Conservation (phyloP, 2,888 invertebrate genomes). For the Noctua comes region DNA sequence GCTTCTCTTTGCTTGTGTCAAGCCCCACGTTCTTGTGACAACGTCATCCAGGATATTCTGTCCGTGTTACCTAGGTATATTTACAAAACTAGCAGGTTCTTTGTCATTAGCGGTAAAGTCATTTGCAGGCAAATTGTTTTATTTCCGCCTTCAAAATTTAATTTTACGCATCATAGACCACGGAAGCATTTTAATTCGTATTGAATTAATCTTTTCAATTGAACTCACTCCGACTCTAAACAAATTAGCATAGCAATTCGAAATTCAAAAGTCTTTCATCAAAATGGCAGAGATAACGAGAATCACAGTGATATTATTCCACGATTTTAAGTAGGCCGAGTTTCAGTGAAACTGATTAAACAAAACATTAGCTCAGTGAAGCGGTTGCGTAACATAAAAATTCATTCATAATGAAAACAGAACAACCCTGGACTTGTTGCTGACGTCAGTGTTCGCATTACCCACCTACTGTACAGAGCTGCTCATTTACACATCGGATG, state of each 20-base stretch:
- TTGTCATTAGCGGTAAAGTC: neutral
- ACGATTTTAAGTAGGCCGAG: slow-evolving; percentile 40
- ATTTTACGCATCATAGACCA: slow-evolving; percentile 11
- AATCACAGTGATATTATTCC: slow-evolving; percentile 43
- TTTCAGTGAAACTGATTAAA: slow-evolving; percentile 44
- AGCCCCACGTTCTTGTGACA: too few relatives aligned
- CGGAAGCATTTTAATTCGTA: slow-evolving; percentile 16
- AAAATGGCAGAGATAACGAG: slow-evolving; percentile 33
- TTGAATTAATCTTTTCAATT: slow-evolving; percentile 33
- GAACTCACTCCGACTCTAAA: slow-evolving; percentile 14
- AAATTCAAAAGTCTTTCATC: slow-evolving; percentile 18
- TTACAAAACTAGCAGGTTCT: neutral
- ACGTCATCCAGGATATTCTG: neutral
- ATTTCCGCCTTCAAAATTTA: neutral
- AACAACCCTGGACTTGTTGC: slow-evolving; percentile 49
- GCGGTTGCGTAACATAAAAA: slow-evolving; percentile 45
- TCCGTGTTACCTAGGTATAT: neutral
- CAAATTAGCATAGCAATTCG: slow-evolving; percentile 28
- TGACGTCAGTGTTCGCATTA: slow-evolving; percentile 50
- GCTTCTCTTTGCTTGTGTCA: too few relatives aligned
- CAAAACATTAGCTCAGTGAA: slow-evolving; percentile 48
- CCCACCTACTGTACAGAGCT: neutral
- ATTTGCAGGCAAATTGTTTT: slow-evolving; percentile 15
- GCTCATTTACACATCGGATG: slow-evolving; percentile 17
- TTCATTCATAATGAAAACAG: slow-evolving; percentile 44